These are phyloP conservation scores for Ophiodon elongatus DNA, from an alignment of 2,113 vertebrate species.

Conservation along the genomic window DNA sequence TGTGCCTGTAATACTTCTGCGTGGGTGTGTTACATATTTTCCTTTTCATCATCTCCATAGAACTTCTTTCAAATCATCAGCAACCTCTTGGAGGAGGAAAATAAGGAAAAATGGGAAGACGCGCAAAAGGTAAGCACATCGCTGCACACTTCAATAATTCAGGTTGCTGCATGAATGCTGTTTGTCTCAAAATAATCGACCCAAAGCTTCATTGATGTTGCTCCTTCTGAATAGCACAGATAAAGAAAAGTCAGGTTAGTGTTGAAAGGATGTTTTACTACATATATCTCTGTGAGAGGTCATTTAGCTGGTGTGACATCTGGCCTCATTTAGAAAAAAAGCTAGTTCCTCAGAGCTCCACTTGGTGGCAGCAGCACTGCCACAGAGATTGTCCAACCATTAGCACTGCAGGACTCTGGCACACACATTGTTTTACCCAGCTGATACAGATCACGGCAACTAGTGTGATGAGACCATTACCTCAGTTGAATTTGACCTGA, in stretches of 20 bases:
- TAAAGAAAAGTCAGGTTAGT: slow-evolving; percentile 41
- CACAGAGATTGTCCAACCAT: slow-evolving; percentile 60
- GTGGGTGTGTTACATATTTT: slow-evolving; percentile 60
- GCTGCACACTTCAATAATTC: slow-evolving; percentile 57
- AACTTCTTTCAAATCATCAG: slow-evolving; percentile 99
- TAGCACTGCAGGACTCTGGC: slow-evolving; percentile 57
- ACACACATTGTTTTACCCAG: slow-evolving; percentile 37
- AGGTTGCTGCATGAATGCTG: slow-evolving; percentile 34
- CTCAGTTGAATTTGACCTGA: slow-evolving; percentile 21
- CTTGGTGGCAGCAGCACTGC: slow-evolving; percentile 81
- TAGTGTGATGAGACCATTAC: slow-evolving; percentile 21
- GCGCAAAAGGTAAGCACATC: slow-evolving; percentile 93
- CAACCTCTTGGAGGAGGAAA: slow-evolving; percentile 98
- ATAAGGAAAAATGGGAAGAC: slow-evolving; percentile 99
- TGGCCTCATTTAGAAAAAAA: slow-evolving; percentile 64
- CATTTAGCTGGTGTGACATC: slow-evolving; percentile 64
- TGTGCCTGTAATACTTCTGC: slow-evolving; percentile 55
- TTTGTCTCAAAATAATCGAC: slow-evolving; percentile 20
- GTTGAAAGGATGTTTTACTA: slow-evolving; percentile 29
- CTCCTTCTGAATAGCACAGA: slow-evolving; percentile 37
- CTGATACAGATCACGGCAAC: slow-evolving; percentile 48
- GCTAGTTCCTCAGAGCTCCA: slow-evolving; percentile 69
- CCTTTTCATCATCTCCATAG: slow-evolving; percentile 83
- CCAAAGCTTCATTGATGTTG: slow-evolving; percentile 19
- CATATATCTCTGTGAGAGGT: slow-evolving; percentile 47